A percentile compares a stretch with the other conserved stretches of the same genome.
Conservation (phyloP, 2,888 invertebrate species). For the Nemoura dubitans region DNA sequence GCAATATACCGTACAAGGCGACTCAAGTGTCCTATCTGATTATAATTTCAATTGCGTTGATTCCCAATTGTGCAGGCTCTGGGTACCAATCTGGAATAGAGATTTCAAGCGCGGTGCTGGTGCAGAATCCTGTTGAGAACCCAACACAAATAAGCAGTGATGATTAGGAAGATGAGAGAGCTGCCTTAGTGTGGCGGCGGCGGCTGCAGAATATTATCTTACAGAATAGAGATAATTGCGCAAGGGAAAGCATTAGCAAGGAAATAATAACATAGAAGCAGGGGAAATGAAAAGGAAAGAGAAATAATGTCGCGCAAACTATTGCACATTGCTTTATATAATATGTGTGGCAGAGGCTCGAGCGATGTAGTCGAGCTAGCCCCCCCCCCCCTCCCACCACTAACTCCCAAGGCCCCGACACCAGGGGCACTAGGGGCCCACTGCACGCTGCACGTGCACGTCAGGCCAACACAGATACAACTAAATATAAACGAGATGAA, state of each 20-base stretch:
- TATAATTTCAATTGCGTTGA: background rate
- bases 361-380: too few species aligned
- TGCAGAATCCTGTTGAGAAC: background rate
- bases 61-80: background rate
- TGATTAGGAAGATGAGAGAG: slow-evolving; percentile 35
- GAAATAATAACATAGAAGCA: slow-evolving; percentile 5
- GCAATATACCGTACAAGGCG: background rate
- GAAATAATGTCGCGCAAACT: background rate
- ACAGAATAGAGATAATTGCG: slow-evolving; percentile 17
- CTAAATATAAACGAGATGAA: too few species aligned
- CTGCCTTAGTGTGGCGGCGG: background rate
- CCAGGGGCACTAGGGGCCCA: too few species aligned
- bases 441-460: too few species aligned
- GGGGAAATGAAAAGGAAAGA: background rate
- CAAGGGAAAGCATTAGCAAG: background rate
- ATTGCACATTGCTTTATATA: background rate
- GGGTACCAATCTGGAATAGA: background rate
- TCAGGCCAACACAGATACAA: too few species aligned
- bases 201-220: slow-evolving; percentile 14
- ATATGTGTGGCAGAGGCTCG: too few species aligned
- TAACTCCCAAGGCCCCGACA: too few species aligned
- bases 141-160: slow-evolving; percentile 34
- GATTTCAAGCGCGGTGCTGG: background rate
- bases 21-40: background rate
- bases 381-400: too few species aligned